A percentile compares a stretch with the other conserved stretches of the same genome.
Evolutionary conservation across 2,797 vertebrate species (phyloP).

Genomic region (Acipenser oxyrinchus): DNA sequence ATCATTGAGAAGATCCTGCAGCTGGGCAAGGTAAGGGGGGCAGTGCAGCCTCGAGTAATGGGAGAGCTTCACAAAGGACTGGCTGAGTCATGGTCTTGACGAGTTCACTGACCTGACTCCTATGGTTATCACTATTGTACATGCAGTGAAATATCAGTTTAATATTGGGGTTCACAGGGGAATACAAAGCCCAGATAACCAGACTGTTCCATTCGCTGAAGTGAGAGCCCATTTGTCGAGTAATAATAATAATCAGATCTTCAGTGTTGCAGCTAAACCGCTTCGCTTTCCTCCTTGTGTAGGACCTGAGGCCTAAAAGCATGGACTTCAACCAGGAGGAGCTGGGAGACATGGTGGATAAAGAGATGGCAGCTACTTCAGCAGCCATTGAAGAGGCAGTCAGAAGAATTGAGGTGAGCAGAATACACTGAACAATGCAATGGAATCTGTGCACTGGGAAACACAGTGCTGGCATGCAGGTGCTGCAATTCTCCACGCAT

Average conservation of each 20-base stretch:
- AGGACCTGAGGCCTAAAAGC: conserved; percentile 88
- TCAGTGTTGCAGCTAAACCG: neutral
- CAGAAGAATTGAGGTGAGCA: conserved; percentile 81
- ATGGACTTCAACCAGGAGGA: conserved; percentile 86
- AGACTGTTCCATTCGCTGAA: no score
- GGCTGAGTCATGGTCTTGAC: no score
- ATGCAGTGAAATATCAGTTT: no score
- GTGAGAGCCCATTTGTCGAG: no score
- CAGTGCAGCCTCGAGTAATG: neutral
- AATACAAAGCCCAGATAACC: no score
- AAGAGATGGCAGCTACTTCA: conserved; percentile 91
- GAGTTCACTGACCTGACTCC: no score
- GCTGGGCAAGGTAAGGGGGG: conserved; percentile 72
- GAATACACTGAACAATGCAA: neutral
- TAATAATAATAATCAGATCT: no score
- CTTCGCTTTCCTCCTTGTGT: neutral
- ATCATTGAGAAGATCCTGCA: conserved; percentile 66
- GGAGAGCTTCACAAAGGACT: neutral
- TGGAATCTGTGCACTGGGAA: no score
- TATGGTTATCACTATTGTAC: no score
- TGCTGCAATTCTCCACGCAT: conserved; percentile 4
- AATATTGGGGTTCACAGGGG: no score
- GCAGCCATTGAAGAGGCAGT: conserved; percentile 89
- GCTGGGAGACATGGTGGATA: conserved; percentile 91
- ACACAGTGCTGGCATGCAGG: neutral